phyloP scores from a whole-genome alignment of 2,797 vertebrate genomes.

The Steatocranus sp. region DNA sequence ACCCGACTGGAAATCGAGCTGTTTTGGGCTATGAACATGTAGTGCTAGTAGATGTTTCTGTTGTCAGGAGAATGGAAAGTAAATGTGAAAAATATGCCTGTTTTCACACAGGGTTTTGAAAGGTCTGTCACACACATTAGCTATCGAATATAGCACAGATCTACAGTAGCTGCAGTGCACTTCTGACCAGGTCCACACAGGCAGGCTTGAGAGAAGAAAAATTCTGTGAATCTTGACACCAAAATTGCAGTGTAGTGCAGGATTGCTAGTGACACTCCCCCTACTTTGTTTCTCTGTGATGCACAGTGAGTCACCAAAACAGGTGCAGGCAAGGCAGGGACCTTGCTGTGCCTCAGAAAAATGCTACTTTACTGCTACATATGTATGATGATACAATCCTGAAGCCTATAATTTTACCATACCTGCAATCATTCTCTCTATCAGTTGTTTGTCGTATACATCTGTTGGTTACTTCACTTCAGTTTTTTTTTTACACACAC shows the following conservation, averaged over 20 bases:
- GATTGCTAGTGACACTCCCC: neutral
- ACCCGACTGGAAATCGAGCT: neutral
- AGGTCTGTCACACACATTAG: neutral
- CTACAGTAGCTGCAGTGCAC: neutral
- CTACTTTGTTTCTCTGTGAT: neutral
- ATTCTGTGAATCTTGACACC: neutral
- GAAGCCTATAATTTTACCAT: constrained; percentile 10
- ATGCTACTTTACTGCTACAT: neutral
- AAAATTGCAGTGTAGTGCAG: neutral
- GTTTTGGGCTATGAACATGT: neutral
- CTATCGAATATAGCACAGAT: neutral
- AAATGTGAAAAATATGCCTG: neutral
- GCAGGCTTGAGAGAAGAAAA: neutral
- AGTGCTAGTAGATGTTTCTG: neutral
- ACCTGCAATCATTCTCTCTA: neutral
- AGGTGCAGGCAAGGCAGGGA: neutral
- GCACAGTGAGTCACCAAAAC: neutral
- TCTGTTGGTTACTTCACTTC: neutral
- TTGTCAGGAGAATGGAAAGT: neutral
- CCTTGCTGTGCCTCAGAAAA: neutral
- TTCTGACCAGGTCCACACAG: neutral
- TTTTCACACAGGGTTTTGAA: neutral
- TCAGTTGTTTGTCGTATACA: neutral
- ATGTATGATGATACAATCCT: neutral
- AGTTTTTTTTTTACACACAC: neutral